phyloP scores from a whole-genome alignment of 2,113 vertebrate genomes.

The Solenodon paradoxus region DNA sequence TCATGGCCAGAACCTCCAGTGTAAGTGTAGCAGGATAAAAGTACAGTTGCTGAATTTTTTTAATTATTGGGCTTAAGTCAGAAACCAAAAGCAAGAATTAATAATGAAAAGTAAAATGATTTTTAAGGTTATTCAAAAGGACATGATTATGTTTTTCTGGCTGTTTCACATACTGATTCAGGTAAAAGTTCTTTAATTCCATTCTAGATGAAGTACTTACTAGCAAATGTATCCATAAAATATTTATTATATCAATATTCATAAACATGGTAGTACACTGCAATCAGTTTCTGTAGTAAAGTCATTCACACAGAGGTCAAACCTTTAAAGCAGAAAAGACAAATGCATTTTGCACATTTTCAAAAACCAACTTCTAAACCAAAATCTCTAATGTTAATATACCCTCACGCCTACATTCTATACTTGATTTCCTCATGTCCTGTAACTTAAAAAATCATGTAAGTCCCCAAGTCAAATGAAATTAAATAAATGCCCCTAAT shows the following conservation, averaged over 20 bases:
- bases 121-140: conserved; percentile 49
- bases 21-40: not conserved
- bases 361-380: conserved; percentile 47
- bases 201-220: conserved; percentile 43
- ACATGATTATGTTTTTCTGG: conserved; percentile 16
- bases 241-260: conserved; percentile 57
- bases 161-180: conserved; percentile 20
- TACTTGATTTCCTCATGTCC: conserved; percentile 44
- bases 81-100: conserved; percentile 39
- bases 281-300: conserved; percentile 59
- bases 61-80: not conserved
- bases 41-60: not conserved
- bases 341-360: conserved; percentile 8
- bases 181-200: conserved; percentile 53
- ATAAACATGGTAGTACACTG: conserved; percentile 36
- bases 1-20: not conserved
- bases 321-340: conserved; percentile 59
- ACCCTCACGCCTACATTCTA: conserved; percentile 4
- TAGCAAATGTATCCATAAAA: conserved; percentile 57
- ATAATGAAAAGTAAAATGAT: conserved; percentile 36
- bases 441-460: conserved; percentile 51
- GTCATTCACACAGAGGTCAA: conserved; percentile 14
- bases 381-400: conserved; percentile 35
- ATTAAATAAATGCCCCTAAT: conserved; percentile 69
- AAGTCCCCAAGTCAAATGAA: conserved; percentile 26